These are phyloP conservation scores for Drepanosiphum platanoidis DNA, from an alignment of 2,888 invertebrate species.

Conservation along the genomic window DNA sequence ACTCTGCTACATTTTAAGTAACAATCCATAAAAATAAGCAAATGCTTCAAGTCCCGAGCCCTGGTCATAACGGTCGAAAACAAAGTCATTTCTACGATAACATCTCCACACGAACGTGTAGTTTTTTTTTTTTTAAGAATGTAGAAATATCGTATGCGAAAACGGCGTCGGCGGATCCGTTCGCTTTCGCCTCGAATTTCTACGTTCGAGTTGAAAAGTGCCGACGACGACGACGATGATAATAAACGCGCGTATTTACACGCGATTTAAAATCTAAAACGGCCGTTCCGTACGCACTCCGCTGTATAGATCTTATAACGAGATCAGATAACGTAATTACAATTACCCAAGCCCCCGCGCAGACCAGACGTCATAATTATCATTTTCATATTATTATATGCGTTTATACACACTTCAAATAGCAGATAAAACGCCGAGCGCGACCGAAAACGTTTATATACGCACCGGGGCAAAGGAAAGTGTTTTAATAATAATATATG, in stretches of 20 bases:
- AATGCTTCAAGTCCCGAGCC: no score
- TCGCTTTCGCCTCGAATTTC: background rate
- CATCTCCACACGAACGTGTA: no score
- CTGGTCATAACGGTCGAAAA: no score
- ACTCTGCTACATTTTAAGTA: no score
- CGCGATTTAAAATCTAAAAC: conserved; percentile 31
- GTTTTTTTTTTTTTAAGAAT: no score
- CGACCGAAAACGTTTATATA: background rate
- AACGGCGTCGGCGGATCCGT: background rate
- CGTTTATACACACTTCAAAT: conserved; percentile 42
- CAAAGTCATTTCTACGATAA: no score
- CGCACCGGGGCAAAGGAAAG: background rate
- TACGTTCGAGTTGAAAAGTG: background rate
- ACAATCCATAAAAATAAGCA: no score
- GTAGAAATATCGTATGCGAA: background rate
- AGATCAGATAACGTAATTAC: conserved; percentile 54
- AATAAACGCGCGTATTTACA: conserved; percentile 24
- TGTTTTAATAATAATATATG: background rate
- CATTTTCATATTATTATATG: conserved; percentile 52
- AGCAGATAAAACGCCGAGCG: conserved; percentile 4
- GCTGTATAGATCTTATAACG: conserved; percentile 22
- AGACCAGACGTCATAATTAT: conserved; percentile 58
- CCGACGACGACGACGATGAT: background rate
- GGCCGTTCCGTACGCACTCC: background rate
- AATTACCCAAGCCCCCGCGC: conserved; percentile 26